Conservation (phyloP, 2,888 invertebrate genomes). For the Lordiphosa fenestrarum region DNA sequence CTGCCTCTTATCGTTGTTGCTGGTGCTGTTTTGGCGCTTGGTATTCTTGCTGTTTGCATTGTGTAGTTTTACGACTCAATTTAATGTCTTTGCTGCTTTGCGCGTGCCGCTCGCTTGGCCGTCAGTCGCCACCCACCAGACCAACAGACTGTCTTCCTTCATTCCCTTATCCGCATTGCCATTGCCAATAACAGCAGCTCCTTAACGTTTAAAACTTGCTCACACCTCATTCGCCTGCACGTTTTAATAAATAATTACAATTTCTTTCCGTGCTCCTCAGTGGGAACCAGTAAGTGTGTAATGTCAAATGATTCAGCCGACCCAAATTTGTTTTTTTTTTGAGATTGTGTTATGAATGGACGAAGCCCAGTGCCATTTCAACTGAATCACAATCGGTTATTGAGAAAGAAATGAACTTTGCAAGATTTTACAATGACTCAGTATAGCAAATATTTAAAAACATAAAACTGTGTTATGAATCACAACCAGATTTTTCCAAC, state of each 20-base stretch:
- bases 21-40: constrained; percentile 16
- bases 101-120: constrained; percentile 53
- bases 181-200: background rate
- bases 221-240: too few species aligned
- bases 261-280: constrained; percentile 4
- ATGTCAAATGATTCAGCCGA: constrained; percentile 31
- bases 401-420: background rate
- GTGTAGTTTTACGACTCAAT: constrained; percentile 65
- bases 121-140: constrained; percentile 45
- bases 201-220: too few species aligned
- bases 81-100: constrained; percentile 55
- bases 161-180: constrained; percentile 23
- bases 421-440: constrained; percentile 1
- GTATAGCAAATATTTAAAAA: background rate
- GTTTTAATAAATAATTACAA: background rate
- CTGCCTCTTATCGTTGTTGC: constrained; percentile 46
- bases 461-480: too few species aligned
- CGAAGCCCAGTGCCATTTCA: constrained; percentile 9
- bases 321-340: constrained; percentile 4
- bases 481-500: background rate
- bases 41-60: constrained; percentile 23
- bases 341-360: background rate
- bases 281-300: constrained; percentile 26
- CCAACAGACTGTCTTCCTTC: constrained; percentile 20
- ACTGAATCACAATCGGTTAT: constrained; percentile 5